These are phyloP conservation scores for Sisyra terminalis DNA, from an alignment of 2,888 invertebrate genomes.

Conservation along the genomic window DNA sequence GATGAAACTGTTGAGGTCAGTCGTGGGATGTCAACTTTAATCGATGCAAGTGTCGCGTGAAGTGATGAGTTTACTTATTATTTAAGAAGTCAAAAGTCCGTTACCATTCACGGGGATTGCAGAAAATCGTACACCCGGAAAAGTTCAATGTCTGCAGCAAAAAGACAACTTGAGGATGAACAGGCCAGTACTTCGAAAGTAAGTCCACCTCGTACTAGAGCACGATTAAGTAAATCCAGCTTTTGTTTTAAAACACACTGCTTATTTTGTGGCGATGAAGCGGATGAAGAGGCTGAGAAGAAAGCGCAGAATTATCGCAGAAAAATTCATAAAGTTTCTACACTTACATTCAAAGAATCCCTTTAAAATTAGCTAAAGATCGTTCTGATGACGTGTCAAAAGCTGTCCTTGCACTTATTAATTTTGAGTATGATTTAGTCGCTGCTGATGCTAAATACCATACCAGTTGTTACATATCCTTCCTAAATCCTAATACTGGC, in stretches of 20 bases:
- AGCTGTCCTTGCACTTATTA: slow-evolving; percentile 17
- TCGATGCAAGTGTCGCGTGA: slow-evolving; percentile 15
- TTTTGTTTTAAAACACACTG: slow-evolving; percentile 17
- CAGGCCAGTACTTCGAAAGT: slow-evolving; percentile 17
- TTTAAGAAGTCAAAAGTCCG: slow-evolving; percentile 11
- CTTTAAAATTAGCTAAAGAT: slow-evolving; percentile 14
- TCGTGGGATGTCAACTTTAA: slow-evolving; percentile 13
- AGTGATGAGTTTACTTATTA: slow-evolving; percentile 16
- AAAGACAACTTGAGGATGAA: slow-evolving; percentile 18
- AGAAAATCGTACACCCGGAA: slow-evolving; percentile 18
- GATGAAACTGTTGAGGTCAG: slow-evolving; percentile 17
- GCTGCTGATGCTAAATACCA: slow-evolving; percentile 20
- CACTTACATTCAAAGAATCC: slow-evolving; percentile 14
- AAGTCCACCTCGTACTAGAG: slow-evolving; percentile 17
- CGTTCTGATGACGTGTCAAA: slow-evolving; percentile 14
- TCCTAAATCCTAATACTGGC: slow-evolving; percentile 18
- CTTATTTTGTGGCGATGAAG: slow-evolving; percentile 21
- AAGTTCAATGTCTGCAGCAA: slow-evolving; percentile 16
- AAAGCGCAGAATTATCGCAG: slow-evolving; percentile 16
- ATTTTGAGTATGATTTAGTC: slow-evolving; percentile 17
- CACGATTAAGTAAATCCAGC: slow-evolving; percentile 17
- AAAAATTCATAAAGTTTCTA: slow-evolving; percentile 16
- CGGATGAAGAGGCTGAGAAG: slow-evolving; percentile 19
- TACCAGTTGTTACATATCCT: slow-evolving; percentile 17
- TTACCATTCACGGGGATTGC: slow-evolving; percentile 16